Evolutionary conservation across 2,797 vertebrate genomes (phyloP).

Genomic region (Channallabes apus): DNA sequence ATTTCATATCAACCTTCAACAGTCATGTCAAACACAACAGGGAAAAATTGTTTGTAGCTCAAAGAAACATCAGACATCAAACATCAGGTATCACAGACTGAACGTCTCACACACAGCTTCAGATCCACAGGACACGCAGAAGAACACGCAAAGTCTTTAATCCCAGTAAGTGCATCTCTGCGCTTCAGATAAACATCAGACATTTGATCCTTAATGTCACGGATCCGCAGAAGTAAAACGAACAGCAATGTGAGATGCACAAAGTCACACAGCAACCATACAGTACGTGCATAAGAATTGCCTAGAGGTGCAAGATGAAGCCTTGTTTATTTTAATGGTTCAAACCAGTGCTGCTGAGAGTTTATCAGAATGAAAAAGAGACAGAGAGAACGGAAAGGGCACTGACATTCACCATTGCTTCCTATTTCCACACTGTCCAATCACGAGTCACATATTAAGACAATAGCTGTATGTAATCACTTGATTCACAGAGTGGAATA

Average conservation of each 20-base stretch:
- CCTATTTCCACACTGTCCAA: neutral
- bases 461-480: neutral
- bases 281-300: neutral
- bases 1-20: conserved; percentile 20
- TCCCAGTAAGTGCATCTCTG: conserved; percentile 10
- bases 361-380: neutral
- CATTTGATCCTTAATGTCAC: conserved; percentile 21
- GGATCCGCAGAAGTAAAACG: neutral
- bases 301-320: neutral
- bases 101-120: neutral
- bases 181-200: conserved; percentile 13
- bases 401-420: neutral
- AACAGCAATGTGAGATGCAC: neutral
- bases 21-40: conserved; percentile 15
- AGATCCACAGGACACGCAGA: neutral
- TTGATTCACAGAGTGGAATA: neutral
- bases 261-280: neutral
- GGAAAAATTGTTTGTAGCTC: neutral
- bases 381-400: neutral
- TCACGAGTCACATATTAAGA: neutral
- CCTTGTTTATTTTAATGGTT: neutral
- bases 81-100: conserved; percentile 15
- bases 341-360: neutral
- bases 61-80: conserved; percentile 25
- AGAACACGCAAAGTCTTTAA: neutral